phyloP scores from a whole-genome alignment of 2,113 vertebrate species.

The Actenoides hombroni region DNA sequence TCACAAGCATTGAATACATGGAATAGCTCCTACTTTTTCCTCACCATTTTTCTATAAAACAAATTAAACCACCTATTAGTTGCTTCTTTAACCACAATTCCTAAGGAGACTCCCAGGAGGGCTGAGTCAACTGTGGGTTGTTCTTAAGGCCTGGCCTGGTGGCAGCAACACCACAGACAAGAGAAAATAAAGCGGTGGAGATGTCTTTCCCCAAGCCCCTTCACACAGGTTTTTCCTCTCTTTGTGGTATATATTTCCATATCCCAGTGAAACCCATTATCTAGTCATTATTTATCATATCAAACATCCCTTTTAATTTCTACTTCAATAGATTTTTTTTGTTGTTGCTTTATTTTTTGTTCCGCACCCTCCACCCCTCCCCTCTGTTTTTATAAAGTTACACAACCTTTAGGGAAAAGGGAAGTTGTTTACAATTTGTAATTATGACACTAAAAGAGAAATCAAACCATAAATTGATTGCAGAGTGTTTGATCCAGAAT shows the following conservation, averaged over 20 bases:
- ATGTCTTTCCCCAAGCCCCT: neutral
- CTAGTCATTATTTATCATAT: slow-evolving; percentile 79
- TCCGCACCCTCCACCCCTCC: neutral
- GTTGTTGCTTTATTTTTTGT: neutral
- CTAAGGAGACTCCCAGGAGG: neutral
- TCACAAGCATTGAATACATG: neutral
- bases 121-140: neutral
- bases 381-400: slow-evolving; percentile 65
- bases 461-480: slow-evolving; percentile 65
- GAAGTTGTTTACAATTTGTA: slow-evolving; percentile 73
- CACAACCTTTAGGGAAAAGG: slow-evolving; percentile 70
- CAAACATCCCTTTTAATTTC: slow-evolving; percentile 77
- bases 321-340: slow-evolving; percentile 73
- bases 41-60: neutral
- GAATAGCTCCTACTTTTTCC: neutral
- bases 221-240: slow-evolving; percentile 42
- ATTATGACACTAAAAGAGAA: slow-evolving; percentile 68
- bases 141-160: neutral
- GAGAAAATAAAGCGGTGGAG: neutral
- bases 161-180: neutral
- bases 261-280: slow-evolving; percentile 84
- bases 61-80: neutral
- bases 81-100: neutral
- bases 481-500: slow-evolving; percentile 70
- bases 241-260: slow-evolving; percentile 74